These are phyloP conservation scores for Lophotriccus pileatus DNA, from an alignment of 2,797 vertebrate genomes.

Conservation along the genomic window DNA sequence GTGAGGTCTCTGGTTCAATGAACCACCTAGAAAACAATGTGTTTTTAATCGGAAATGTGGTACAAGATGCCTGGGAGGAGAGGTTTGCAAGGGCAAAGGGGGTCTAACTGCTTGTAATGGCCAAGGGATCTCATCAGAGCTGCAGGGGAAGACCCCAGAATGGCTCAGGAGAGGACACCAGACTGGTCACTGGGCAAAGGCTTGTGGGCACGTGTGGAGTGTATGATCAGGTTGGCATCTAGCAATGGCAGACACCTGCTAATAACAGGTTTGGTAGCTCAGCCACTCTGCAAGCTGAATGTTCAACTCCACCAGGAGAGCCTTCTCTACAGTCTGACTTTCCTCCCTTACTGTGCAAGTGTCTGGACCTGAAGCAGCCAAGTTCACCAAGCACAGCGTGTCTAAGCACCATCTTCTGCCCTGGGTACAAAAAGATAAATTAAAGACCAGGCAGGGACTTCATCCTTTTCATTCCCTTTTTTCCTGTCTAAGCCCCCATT, in stretches of 20 bases:
- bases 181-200: not conserved
- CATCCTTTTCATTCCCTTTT: not conserved
- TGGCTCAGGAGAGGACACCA: not conserved
- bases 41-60: not conserved
- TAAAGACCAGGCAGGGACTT: not conserved
- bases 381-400: accelerated
- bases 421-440: not conserved
- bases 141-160: not conserved
- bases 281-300: not conserved
- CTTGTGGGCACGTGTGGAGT: accelerated
- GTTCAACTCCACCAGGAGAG: not conserved
- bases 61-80: not conserved
- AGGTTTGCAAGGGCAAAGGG: not conserved
- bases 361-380: not conserved
- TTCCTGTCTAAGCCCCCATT: not conserved
- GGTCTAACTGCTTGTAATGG: not conserved
- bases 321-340: not conserved
- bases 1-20: not conserved
- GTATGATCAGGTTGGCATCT: not conserved
- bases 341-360: not conserved
- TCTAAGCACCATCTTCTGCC: not conserved
- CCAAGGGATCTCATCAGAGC: not conserved
- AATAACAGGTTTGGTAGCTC: not conserved
- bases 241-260: not conserved
- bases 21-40: not conserved